Evolutionary conservation across 1,140 invertebrate species (phyloP).

Genomic region (Mizuhopecten yessoensis): DNA sequence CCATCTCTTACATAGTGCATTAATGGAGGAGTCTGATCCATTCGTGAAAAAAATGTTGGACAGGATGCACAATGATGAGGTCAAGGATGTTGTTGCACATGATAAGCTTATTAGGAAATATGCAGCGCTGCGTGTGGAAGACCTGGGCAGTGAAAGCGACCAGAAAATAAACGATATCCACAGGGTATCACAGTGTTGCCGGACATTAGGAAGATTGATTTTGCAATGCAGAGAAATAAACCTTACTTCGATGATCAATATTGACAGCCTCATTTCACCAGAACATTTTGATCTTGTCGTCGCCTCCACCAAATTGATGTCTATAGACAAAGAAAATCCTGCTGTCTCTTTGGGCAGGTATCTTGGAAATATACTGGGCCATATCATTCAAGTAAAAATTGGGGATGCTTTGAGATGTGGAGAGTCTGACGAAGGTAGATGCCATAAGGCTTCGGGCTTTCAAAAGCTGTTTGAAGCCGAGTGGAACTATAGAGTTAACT

Average conservation of each 20-base stretch:
- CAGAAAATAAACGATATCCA: too few species aligned
- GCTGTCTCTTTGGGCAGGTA: constrained; percentile 50
- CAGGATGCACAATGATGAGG: constrained; percentile 54
- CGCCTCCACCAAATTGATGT: constrained; percentile 45
- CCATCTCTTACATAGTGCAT: constrained; percentile 52
- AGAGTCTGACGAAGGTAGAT: too few species aligned
- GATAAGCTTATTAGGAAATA: constrained; percentile 56
- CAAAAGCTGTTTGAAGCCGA: too few species aligned
- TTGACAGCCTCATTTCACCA: constrained; percentile 54
- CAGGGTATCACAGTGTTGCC: constrained; percentile 43
- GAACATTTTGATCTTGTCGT: constrained; percentile 63
- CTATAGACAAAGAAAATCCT: constrained; percentile 49
- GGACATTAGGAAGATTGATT: constrained; percentile 54
- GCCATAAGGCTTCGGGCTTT: too few species aligned
- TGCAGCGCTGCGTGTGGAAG: constrained; percentile 39
- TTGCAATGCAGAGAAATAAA: constrained; percentile 43
- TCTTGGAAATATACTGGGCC: constrained; percentile 58
- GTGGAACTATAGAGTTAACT: too few species aligned
- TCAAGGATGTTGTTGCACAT: constrained; percentile 49
- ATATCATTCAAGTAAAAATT: constrained; percentile 59
- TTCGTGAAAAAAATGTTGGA: constrained; percentile 48
- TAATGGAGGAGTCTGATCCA: constrained; percentile 42
- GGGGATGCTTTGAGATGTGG: too few species aligned
- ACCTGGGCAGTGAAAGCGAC: too few species aligned
- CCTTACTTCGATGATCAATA: not conserved